Base-by-base conservation (phyloP, 2,113 vertebrate genomes). In the Thryonomys swinderianus region DNA sequence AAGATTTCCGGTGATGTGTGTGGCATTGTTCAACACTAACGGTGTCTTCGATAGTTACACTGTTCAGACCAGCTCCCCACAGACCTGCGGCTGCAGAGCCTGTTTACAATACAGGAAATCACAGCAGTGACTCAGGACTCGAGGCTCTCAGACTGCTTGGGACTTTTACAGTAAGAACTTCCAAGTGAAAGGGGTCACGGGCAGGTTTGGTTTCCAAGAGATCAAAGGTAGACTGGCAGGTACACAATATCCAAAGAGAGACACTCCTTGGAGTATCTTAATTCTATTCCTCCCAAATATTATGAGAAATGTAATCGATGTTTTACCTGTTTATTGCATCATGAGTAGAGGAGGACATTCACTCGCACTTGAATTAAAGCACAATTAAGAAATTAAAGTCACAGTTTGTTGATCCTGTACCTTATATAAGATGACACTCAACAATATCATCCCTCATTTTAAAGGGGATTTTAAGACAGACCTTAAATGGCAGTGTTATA, bases 21-120 rank as follows among this genome's bases (percentile, higher is more conserved):
- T 45, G 73, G 59, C 45, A 57, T 83, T 86, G 73, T 80, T 93
- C 91, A 94, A 79, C 93, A 59, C 80, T 87, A 61, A 88, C 57
- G 53, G 40, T 7, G 64, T 45, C 61, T 96, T 66, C 88, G 51
- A 73, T 83, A 89, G 94, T 86, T 88, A 93, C 86, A 8, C 57
- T 3, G 66, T 13, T 6, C 83, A 88, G 86, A 85, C 42, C 57
- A 40, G 83, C 17, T 96, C 73, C 53, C 66, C 13, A 7, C 51
- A 51, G 95, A 76, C 90, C 53, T 2, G 17, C 3, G 32, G 51
- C 87, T 76, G 30, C 37, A 74, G 32, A 45, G 57, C 45, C 51
- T 2, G 76, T 45, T 85, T 81, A 21, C 27, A 64, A 17, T 93
- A 84, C 82, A 20, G 51, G 20, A 8, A 7, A 14, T 8, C 17